Evolutionary conservation across 1,140 invertebrate species (phyloP).

Genomic region (Apis florea): DNA sequence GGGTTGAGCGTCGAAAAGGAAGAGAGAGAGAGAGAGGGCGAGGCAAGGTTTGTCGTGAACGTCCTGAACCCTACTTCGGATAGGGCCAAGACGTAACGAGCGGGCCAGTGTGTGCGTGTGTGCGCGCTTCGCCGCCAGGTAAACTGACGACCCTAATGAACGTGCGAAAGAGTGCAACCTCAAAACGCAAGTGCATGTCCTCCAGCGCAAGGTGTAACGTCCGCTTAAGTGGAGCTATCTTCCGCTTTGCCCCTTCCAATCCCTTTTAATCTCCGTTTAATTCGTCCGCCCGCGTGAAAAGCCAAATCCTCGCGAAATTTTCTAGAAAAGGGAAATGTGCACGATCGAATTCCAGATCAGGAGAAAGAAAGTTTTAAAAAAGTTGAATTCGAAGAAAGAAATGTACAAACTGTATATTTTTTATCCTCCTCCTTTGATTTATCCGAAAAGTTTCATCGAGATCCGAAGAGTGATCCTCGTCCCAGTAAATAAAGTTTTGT

Average conservation of each 20-base stretch:
- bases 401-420: neutral
- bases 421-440: neutral
- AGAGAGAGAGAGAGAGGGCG: neutral
- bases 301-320: neutral
- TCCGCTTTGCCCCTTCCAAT: neutral
- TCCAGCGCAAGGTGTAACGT: conserved; percentile 63
- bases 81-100: conserved; percentile 18
- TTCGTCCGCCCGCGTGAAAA: neutral
- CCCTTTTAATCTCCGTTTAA: conserved; percentile 24
- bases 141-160: conserved; percentile 78
- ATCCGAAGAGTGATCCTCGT: neutral
- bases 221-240: conserved; percentile 40
- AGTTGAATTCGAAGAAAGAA: neutral
- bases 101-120: neutral
- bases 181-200: conserved; percentile 71
- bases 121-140: conserved; percentile 56
- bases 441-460: conserved; percentile 3
- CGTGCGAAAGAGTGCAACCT: conserved; percentile 67
- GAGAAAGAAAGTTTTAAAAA: neutral
- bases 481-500: neutral
- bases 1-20: conserved; percentile 14
- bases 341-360: neutral
- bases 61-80: conserved; percentile 24
- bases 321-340: neutral
- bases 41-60: conserved; percentile 12